Base-by-base conservation (phyloP, 1,140 invertebrate species). In the Archivesica marissinica region DNA sequence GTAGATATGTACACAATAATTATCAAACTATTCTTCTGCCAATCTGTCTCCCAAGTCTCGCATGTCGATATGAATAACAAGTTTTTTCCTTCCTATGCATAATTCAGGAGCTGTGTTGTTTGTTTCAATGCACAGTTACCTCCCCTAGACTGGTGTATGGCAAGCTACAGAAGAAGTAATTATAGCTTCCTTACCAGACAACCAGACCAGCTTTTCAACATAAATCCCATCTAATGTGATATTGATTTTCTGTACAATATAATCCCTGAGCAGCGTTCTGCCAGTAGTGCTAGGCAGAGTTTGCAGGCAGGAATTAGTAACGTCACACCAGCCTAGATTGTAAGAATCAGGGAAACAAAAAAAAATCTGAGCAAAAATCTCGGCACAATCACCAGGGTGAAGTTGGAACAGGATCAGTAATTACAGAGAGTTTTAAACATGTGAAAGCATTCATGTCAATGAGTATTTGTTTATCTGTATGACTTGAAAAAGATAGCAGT, bases 211-310 rank as follows among this genome's bases (percentile, higher is more conserved):
- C 70, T 72, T 72, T 86, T 80, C 85, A 74, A 79, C 85, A 86
- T 80, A 86, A 86, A 86, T 81, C 85, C 52, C 47, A 72, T 79
- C 76, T 86, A 79, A 75, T 80, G 85, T 80, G 68, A 80, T 75
- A 86, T 80, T 72, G 77, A 86, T 83, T 83, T 83, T 83, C 68
- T 72, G 68, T 72, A 72, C 68, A 72, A 33, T 72, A 72, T 72
- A 72, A 72, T 72, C 68, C 68, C 41, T 33, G 41, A 72, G 68
- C 68, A 72, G 41, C 41, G 68, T 72, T 72, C 68, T 72, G 68
- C 41, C 41, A 72, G 68, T 50, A 28, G 39, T 44, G 41, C 68
- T 28, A 33, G 68, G 75, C 44, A 74, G 41, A 30, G 50, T 61
- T 77, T 41, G 75, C 75, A 61, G 75, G 77, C 17, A 25, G 77